Evolutionary conservation across 2,797 vertebrate genomes (phyloP), one percentile per base, ranked within the genome.

Genomic region (Hephaestus fuliginosus): DNA sequence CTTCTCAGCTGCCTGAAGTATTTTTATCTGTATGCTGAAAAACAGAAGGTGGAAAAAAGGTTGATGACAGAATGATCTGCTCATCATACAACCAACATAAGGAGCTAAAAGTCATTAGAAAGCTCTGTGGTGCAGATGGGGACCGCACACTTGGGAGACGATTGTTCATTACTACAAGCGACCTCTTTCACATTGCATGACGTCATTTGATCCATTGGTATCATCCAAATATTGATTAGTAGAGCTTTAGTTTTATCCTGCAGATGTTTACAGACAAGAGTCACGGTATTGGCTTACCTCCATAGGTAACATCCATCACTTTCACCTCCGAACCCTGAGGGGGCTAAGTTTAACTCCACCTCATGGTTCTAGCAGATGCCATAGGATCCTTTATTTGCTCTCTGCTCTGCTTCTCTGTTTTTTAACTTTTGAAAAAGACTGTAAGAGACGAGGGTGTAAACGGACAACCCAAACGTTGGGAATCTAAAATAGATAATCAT

Each of bases 251-350:
- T 55, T 53, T 46, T 64, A 48, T 17, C 36, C 49, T 30, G 25
- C 49, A 7, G 49, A 15, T 62, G 46, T 43, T 48, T 44, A 56
- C 49, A 22, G 53, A 66, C n/a, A 10, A 10, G n/a, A 63, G 36
- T 25, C 43, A 22, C 33, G 28, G 30, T 53, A 55, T 44, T 55
- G 58, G 49, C 60, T 63, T 9, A 30, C 10, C 15, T 48, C 66
- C 25, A 33, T 9, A n/a, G n/a, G 25, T 11, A 53, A 28, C 57
- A 70, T 62, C 58, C 28, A 70, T 53, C 64, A 76, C 48, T 33
- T 60, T 33, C 46, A 49, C n/a, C 18, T 33, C 41, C 22, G 7
- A 58, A 8, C 28, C 49, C 7, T 7, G 60, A 41, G 12, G 43
- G 43, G 36, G 2, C 36, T n/a, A 22, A 44, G 53, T 76, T 58